Evolutionary conservation across 2,888 invertebrate genomes (phyloP).

Genomic region (Thumatha senex): DNA sequence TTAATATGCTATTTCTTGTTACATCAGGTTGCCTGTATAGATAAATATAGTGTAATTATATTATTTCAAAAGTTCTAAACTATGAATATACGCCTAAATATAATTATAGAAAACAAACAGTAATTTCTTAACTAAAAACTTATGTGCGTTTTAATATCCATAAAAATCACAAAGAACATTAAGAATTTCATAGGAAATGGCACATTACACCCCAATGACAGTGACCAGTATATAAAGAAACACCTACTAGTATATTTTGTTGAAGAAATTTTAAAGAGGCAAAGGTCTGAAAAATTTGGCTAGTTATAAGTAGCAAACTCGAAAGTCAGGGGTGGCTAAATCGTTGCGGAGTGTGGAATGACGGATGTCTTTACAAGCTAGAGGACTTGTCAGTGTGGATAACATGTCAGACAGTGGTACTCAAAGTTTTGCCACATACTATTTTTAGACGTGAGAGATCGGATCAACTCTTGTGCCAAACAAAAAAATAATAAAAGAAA

Average conservation of each 20-base stretch:
- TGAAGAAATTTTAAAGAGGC: background rate
- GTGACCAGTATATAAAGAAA: conserved; percentile 27
- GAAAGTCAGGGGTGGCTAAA: conserved; percentile 62
- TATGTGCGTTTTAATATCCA: conserved; percentile 26
- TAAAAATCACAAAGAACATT: conserved; percentile 40
- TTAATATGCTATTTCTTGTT: too few species aligned
- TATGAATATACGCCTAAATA: background rate
- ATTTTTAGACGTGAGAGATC: too few species aligned
- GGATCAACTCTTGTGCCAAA: too few species aligned
- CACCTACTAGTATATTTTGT: background rate
- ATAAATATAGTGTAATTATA: too few species aligned
- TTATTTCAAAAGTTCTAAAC: too few species aligned
- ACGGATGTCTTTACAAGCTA: conserved; percentile 80
- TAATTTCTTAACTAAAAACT: conserved; percentile 23
- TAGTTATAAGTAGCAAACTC: conserved; percentile 50
- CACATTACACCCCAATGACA: conserved; percentile 64
- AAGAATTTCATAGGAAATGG: conserved; percentile 66
- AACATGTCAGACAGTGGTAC: conserved; percentile 33
- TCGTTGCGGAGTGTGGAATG: conserved; percentile 66
- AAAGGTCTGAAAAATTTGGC: conserved; percentile 42
- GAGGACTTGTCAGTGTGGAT: conserved; percentile 65
- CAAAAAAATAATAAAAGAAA: too few species aligned
- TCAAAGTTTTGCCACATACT: conserved; percentile 44
- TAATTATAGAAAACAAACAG: conserved; percentile 31
- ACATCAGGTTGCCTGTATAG: too few species aligned